A percentile compares a stretch with the other conserved stretches of the same genome.
These are phyloP conservation scores for Spea bombifrons DNA, from an alignment of 2,113 vertebrate species.

Conservation along the genomic window DNA sequence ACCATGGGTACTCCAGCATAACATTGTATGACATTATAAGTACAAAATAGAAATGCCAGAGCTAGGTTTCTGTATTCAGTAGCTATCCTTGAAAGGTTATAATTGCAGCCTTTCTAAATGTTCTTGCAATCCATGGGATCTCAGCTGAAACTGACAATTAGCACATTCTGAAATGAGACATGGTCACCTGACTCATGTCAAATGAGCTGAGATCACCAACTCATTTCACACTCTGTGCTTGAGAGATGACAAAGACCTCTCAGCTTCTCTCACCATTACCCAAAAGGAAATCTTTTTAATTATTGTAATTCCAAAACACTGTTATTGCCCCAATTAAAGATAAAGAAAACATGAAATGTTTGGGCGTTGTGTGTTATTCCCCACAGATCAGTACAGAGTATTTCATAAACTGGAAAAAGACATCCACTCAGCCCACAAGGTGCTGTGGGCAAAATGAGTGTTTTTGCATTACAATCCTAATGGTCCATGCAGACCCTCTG, in stretches of 20 bases:
- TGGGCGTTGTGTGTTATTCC: too few relatives aligned
- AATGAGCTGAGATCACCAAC: constrained; percentile 44
- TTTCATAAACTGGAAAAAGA: too few relatives aligned
- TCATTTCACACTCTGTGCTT: constrained; percentile 37
- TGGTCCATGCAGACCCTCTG: too few relatives aligned
- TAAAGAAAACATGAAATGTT: too few relatives aligned
- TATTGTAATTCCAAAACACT: not conserved
- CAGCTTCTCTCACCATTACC: constrained; percentile 16
- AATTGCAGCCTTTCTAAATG: constrained; percentile 22
- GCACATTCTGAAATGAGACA: constrained; percentile 41
- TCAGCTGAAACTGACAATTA: constrained; percentile 41
- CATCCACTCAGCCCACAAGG: too few relatives aligned
- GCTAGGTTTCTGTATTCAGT: constrained; percentile 4
- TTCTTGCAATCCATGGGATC: constrained; percentile 27
- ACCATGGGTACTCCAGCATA: too few relatives aligned
- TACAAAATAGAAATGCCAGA: constrained; percentile 14
- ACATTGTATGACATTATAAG: too few relatives aligned
- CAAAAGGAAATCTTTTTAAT: constrained; percentile 22
- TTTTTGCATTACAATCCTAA: too few relatives aligned
- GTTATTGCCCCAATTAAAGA: too few relatives aligned
- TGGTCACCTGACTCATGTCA: constrained; percentile 34
- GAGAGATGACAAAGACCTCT: constrained; percentile 32
- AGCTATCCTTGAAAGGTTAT: constrained; percentile 33
- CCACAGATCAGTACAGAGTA: too few relatives aligned
- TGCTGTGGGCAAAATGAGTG: too few relatives aligned